A percentile compares a stretch with the other conserved stretches of the same genome.
Conservation (phyloP, 2,113 vertebrate genomes). For the Takifugu flavidus region DNA sequence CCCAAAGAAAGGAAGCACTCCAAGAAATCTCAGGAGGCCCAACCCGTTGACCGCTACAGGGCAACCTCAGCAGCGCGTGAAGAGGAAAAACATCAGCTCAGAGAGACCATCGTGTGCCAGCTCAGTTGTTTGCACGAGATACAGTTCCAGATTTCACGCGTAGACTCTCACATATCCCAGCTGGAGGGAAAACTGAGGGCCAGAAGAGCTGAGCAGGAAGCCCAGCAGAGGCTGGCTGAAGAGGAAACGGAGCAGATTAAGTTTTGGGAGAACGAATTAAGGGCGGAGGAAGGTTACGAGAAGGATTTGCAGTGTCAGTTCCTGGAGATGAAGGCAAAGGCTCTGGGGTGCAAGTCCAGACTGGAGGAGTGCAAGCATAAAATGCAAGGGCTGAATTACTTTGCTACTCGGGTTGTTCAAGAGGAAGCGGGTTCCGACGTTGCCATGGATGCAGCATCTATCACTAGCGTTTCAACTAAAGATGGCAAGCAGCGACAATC, state of each 20-base stretch:
- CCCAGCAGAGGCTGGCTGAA: conserved; percentile 14
- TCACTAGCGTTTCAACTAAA: conserved; percentile 2
- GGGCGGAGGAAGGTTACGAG: conserved; percentile 67
- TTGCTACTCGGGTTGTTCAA: not conserved
- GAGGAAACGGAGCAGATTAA: conserved; percentile 67
- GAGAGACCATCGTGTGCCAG: conserved; percentile 58
- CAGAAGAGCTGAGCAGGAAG: conserved; percentile 20
- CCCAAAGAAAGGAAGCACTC: conserved; percentile 34
- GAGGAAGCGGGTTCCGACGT: not conserved
- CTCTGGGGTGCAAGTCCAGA: conserved; percentile 62
- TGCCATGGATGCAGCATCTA: not conserved
- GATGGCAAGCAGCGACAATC: conserved; percentile 5
- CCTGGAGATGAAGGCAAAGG: conserved; percentile 65
- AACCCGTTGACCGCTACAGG: not conserved
- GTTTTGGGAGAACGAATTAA: conserved; percentile 77
- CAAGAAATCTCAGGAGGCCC: conserved; percentile 19
- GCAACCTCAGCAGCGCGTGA: not conserved
- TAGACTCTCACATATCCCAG: conserved; percentile 58
- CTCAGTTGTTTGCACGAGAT: conserved; percentile 60
- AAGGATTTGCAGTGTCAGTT: conserved; percentile 71
- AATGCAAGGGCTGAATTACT: conserved; percentile 44
- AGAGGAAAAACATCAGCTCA: conserved; percentile 50
- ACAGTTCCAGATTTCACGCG: conserved; percentile 37
- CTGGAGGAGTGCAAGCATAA: conserved; percentile 66
- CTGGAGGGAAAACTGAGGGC: conserved; percentile 52